Evolutionary conservation across 2,888 invertebrate species (phyloP), one percentile per base, ranked within the genome.

Genomic region (Harmothoe impar): DNA sequence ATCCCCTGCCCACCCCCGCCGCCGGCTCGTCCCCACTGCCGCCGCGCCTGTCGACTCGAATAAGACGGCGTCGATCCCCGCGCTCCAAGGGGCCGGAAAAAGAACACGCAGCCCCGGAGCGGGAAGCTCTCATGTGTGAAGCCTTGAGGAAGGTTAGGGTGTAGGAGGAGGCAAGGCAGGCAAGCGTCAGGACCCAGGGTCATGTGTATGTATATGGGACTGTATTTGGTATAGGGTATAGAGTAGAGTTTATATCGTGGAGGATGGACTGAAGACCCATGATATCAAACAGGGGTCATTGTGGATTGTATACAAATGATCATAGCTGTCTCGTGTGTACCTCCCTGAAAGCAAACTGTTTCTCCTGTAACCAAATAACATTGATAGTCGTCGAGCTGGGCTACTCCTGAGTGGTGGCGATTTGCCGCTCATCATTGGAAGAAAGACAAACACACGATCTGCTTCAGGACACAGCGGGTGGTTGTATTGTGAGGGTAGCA

Each of bases 1-100:
- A 86, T 25, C 52, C 84, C 54, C 29, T 31, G 20, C 54, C 33
- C 23, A 25, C 86, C 52, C 12, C 54, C 86, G 29, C 54, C 31
- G 7, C 23, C 31, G 86, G 25, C 25, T 17, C 23, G 17, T 10
- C 43, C 15, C n/a, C 35, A 43, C 84, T 20, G 43, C 43, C 33
- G 84, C 51, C 52, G 54, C 20, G n/a, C 54, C 86, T 86, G 86
- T 86, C 86, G 86, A 52, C 86, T 86, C 86, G 56, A 52, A 54
- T 86, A 52, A 86, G 81, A 25, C 81, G 81, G 29, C 54, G 52
- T n/a, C 10, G 54, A 31, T 54, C 52, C 29, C 29, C 54, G 84
- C 84, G 20, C 54, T 54, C 86, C 86, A 86, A 23, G 86, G 25
- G 54, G 86, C 54, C 56, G 86, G 86, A 86, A 86, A 86, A 29